Evolutionary conservation across 2,797 vertebrate genomes (phyloP), one percentile per base, ranked within the genome.

Genomic region (Cephalopachus bancanus): DNA sequence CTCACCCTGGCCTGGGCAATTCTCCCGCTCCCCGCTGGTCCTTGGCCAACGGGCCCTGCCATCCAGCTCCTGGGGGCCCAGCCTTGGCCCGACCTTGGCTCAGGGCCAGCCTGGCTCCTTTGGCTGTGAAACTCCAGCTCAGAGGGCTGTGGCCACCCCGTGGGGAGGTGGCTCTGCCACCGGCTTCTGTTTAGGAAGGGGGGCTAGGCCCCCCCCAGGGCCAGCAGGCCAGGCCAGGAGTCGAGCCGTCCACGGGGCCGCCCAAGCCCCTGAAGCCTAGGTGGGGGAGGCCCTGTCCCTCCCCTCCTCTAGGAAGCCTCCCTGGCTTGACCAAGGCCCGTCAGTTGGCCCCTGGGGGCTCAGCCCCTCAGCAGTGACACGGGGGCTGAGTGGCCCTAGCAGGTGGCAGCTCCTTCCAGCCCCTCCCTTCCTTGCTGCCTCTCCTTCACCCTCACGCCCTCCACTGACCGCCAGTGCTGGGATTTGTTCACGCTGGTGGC

Each of bases 101-200:
- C 6, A 6, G 79, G 75, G 55, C 65, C 88, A 55, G 84, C 51
- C 49, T 17, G 44, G 64, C 7, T 37, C 59, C 59, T 57, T 69
- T 5, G 17, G 51, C 26, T 53, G 86, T 37, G 49, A 64, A n/a
- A 8, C 49, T 65, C 59, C 49, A 12, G 26, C 49, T 53, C 7
- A 20, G 51, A 57, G 30, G 14, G 76, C 62, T 16, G 5, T 1
- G 0, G 19, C 72, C 67, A 64, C 10, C 15, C 3, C 17, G 0
- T 0, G 10, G 24, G 22, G 53, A 67, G 28, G 53, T 5, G 16
- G 7, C 11, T 22, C 33, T 4, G 51, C 57, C 22, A 10, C 51
- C 5, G 9, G 57, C 55, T 37, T 37, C 37, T 37, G 37, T 37
- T 37, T 37, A 37, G 37, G 37, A 37, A 37, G 37, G 37, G 37